A percentile compares a stretch with the other conserved stretches of the same genome.
phyloP scores from a whole-genome alignment of 2,888 invertebrate genomes.

The Lasioglossum morio region DNA sequence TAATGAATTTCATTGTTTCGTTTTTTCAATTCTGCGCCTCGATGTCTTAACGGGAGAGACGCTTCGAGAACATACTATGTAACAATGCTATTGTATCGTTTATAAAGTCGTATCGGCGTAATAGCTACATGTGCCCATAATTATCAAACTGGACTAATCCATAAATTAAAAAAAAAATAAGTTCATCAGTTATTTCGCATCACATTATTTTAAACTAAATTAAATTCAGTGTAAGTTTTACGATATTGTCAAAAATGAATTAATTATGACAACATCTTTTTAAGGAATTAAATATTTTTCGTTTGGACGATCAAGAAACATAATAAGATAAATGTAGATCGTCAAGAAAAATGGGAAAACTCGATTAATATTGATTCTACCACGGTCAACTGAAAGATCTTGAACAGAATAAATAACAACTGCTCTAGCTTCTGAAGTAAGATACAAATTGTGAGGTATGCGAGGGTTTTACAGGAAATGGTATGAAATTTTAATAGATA shows the following conservation, averaged over 20 bases:
- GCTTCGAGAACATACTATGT: not conserved
- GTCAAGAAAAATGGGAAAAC: too few species aligned
- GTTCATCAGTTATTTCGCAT: too few species aligned
- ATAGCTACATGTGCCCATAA: not conserved
- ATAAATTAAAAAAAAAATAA: too few species aligned
- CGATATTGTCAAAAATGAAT: too few species aligned
- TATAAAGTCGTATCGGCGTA: not conserved
- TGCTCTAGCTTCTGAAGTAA: not conserved
- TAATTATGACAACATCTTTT: not conserved
- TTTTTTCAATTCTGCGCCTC: not conserved
- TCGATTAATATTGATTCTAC: too few species aligned
- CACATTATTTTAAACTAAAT: too few species aligned
- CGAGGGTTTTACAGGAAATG: not conserved
- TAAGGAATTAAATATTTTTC: not conserved
- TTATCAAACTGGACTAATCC: too few species aligned
- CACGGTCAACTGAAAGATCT: too few species aligned
- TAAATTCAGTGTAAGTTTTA: too few species aligned
- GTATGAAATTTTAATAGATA: not conserved
- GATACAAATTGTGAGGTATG: not conserved
- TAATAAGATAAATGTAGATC: too few species aligned
- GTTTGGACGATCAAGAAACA: not conserved
- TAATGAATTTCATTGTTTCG: not conserved
- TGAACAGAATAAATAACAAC: too few species aligned
- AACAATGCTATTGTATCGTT: conserved; percentile 10
- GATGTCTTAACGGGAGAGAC: not conserved